Percentiles rank a stretch among this genome's conserved stretches.
These are phyloP conservation scores for Drosophila parabipectinata DNA, from an alignment of 1,140 invertebrate genomes.

Conservation along the genomic window DNA sequence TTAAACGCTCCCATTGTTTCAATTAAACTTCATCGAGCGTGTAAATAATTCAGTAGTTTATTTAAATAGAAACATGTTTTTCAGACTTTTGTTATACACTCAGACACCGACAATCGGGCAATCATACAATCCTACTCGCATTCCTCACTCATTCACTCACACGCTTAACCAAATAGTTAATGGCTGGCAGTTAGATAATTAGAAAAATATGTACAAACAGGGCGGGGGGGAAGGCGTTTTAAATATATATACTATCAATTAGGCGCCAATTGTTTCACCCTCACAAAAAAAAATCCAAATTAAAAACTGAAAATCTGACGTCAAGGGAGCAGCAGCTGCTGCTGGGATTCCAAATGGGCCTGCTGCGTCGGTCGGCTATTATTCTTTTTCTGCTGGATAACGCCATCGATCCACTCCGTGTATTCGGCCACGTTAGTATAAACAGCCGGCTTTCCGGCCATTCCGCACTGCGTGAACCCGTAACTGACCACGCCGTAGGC, in stretches of 20 bases:
- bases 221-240: slow-evolving; percentile 2
- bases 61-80: slow-evolving; percentile 82
- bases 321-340: slow-evolving; percentile 32
- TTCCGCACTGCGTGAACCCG: slow-evolving; percentile 86
- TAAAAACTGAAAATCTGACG: slow-evolving; percentile 48
- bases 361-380: slow-evolving; percentile 15
- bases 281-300: neutral
- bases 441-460: slow-evolving; percentile 85
- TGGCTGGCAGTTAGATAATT: slow-evolving; percentile 68
- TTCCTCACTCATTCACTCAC: slow-evolving; percentile 45
- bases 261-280: slow-evolving; percentile 53
- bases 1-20: neutral
- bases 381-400: slow-evolving; percentile 28
- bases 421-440: slow-evolving; percentile 85
- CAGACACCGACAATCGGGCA: slow-evolving; percentile 6
- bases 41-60: slow-evolving; percentile 81
- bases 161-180: slow-evolving; percentile 57
- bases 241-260: slow-evolving; percentile 49
- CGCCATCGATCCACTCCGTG: slow-evolving; percentile 84
- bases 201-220: slow-evolving; percentile 80
- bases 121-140: slow-evolving; percentile 18
- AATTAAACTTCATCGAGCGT: slow-evolving; percentile 40
- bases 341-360: slow-evolving; percentile 12
- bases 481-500: slow-evolving; percentile 86
- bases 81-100: slow-evolving; percentile 74